Conservation (phyloP, 2,888 invertebrate genomes). For the Erebia epiphron region DNA sequence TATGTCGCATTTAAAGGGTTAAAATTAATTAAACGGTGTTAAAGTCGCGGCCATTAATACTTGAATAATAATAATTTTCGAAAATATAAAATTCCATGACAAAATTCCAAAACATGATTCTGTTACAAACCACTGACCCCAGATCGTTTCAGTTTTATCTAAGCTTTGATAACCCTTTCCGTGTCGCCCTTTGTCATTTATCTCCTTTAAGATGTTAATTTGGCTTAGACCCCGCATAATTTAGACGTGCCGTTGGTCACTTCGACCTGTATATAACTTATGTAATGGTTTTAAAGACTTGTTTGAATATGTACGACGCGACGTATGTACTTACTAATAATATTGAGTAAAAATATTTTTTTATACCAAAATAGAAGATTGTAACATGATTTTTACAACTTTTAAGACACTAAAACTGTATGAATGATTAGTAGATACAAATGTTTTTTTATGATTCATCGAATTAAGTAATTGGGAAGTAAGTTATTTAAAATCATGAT, state of each 20-base stretch:
- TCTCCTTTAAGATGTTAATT: constrained; percentile 69
- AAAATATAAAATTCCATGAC: not conserved
- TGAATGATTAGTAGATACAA: too few species aligned
- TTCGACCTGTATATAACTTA: constrained; percentile 26
- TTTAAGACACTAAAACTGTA: too few species aligned
- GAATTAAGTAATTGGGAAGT: too few species aligned
- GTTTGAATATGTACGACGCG: not conserved
- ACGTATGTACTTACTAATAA: not conserved
- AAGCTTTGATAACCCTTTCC: constrained; percentile 51
- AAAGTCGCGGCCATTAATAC: not conserved
- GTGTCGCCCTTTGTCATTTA: constrained; percentile 52
- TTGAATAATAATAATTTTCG: constrained; percentile 11
- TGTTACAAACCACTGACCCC: constrained; percentile 12
- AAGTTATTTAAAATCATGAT: too few species aligned
- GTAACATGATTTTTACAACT: too few species aligned
- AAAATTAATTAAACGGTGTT: not conserved
- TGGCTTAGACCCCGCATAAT: constrained; percentile 52
- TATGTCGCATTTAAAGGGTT: not conserved
- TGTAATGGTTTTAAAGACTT: constrained; percentile 29
- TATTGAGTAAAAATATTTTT: too few species aligned
- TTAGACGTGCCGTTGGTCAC: constrained; percentile 46
- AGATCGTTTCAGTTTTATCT: constrained; percentile 22
- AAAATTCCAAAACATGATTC: constrained; percentile 7
- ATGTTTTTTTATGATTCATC: too few species aligned
- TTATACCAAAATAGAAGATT: too few species aligned